A percentile compares a stretch with the other conserved stretches of the same genome.
phyloP scores from a whole-genome alignment of 2,888 invertebrate genomes.

The Brachycybe producta region DNA sequence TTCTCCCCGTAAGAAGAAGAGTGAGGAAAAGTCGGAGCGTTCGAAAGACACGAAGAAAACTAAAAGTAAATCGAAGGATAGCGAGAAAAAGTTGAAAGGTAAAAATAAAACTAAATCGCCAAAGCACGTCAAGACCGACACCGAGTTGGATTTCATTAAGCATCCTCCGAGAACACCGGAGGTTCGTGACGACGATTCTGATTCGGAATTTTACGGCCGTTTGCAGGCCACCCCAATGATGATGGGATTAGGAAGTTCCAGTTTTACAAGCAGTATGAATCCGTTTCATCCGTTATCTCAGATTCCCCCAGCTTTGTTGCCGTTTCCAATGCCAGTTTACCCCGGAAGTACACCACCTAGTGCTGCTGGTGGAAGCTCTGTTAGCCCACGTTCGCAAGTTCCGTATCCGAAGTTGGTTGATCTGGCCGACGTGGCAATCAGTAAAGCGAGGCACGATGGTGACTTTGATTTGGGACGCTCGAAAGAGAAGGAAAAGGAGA shows the following conservation, averaged over 20 bases:
- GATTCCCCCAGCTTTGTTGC: slow-evolving; percentile 5
- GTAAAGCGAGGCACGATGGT: slow-evolving; percentile 8
- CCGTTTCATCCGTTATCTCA: slow-evolving; percentile 8
- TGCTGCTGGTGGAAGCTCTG: not conserved
- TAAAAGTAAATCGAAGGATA: not conserved
- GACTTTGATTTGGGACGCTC: slow-evolving; percentile 8
- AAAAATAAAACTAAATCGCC: slow-evolving; percentile 12
- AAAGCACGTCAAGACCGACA: slow-evolving; percentile 11
- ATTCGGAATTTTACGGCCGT: not conserved
- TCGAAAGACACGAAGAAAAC: slow-evolving; percentile 9
- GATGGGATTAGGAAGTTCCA: not conserved
- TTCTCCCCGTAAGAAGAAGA: slow-evolving; percentile 8
- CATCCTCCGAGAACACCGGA: slow-evolving; percentile 1
- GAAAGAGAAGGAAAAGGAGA: slow-evolving; percentile 13
- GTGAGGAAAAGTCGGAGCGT: not conserved
- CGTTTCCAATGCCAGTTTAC: slow-evolving; percentile 13
- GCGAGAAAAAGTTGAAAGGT: slow-evolving; percentile 8
- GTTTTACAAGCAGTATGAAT: slow-evolving; percentile 4
- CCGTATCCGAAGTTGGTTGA: slow-evolving; percentile 11
- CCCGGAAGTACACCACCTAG: not conserved
- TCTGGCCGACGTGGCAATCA: slow-evolving; percentile 11
- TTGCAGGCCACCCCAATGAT: not conserved
- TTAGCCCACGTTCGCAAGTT: not conserved
- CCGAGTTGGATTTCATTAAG: not conserved
- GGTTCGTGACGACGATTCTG: not conserved